Conservation (phyloP, 1,140 invertebrate species). For the Cryptotermes secundus region DNA sequence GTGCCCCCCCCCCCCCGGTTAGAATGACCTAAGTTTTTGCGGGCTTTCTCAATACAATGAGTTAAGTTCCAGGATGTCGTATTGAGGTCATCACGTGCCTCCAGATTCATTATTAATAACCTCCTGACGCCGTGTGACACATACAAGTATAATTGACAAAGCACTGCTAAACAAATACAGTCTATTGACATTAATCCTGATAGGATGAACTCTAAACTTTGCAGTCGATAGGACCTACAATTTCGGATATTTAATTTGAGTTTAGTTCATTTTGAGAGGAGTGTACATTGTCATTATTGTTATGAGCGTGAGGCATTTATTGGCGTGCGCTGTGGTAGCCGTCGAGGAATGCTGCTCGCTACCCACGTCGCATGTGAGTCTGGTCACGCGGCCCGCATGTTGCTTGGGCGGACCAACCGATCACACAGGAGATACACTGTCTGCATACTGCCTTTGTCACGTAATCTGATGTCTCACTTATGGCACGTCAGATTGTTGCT, state of each 20-base stretch:
- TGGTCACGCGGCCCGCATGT: background rate
- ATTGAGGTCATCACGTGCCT: too few species aligned
- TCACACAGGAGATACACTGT: background rate
- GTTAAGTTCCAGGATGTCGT: too few species aligned
- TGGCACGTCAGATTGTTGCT: background rate
- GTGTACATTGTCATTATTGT: background rate
- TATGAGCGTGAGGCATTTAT: background rate
- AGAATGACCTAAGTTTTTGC: too few species aligned
- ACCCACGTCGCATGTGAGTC: background rate
- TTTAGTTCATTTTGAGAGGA: background rate
- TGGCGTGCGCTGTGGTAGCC: background rate
- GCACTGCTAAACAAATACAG: too few species aligned
- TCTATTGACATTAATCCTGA: too few species aligned
- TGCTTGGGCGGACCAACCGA: background rate
- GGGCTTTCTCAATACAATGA: too few species aligned
- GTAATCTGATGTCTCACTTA: background rate
- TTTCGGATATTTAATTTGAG: background rate
- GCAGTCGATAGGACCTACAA: background rate
- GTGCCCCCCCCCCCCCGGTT: too few species aligned
- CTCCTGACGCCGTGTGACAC: too few species aligned
- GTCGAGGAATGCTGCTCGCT: background rate
- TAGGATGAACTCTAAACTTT: background rate
- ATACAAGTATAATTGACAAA: too few species aligned
- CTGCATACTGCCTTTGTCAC: background rate
- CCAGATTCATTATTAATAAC: too few species aligned